A percentile compares a stretch with the other conserved stretches of the same genome.
Evolutionary conservation across 2,113 vertebrate genomes (phyloP).

Genomic region (Pomatostomus ruficeps): DNA sequence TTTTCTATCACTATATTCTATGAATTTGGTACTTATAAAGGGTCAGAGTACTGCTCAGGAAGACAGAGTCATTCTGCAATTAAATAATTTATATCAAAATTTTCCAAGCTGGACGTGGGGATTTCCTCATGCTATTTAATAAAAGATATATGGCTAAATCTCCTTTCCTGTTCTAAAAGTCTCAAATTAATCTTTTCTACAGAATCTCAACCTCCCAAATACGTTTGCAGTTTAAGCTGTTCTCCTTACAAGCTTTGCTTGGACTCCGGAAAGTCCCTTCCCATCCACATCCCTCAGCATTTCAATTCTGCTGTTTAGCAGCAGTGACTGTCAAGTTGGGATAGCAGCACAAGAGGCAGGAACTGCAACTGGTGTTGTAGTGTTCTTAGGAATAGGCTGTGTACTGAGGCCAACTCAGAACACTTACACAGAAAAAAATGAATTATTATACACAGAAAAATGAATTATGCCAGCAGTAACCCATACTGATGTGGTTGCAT

Average conservation of each 20-base stretch:
- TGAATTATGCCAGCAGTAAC: neutral
- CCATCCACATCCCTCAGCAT: neutral
- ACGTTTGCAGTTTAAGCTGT: neutral
- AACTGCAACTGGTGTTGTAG: neutral
- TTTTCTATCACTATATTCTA: neutral
- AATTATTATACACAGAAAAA: neutral
- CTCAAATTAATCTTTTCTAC: neutral
- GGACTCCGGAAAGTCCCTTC: neutral
- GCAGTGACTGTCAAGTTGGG: neutral
- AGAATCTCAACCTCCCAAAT: neutral
- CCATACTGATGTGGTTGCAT: rapidly evolving
- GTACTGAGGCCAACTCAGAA: neutral
- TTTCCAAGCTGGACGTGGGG: neutral
- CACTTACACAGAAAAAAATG: neutral
- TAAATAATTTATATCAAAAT: neutral
- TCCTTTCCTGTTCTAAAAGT: neutral
- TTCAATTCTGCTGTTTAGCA: neutral
- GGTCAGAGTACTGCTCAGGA: neutral
- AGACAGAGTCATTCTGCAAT: neutral
- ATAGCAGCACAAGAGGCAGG: neutral
- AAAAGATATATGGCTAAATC: neutral
- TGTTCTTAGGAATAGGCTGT: neutral
- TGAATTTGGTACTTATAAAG: neutral
- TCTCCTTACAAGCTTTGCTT: neutral
- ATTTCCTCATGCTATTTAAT: neutral